Evolutionary conservation across 2,888 invertebrate genomes (phyloP).

Genomic region (Nebria brevicollis): DNA sequence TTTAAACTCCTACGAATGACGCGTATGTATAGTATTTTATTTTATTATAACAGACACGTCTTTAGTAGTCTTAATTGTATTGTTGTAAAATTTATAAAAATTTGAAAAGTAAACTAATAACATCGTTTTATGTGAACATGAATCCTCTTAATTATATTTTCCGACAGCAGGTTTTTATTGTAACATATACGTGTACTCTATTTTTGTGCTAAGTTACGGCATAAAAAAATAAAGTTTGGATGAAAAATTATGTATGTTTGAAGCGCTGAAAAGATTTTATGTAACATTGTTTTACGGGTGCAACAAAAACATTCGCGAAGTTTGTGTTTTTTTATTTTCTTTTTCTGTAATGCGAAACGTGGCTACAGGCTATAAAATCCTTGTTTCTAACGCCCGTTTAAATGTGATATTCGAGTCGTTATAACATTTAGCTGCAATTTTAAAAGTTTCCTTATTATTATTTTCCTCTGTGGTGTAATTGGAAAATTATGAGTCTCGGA

Average conservation of each 20-base stretch:
- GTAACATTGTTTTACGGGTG: slow-evolving; percentile 25
- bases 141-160: too few relatives aligned
- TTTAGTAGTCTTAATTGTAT: too few relatives aligned
- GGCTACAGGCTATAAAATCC: background rate
- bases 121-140: too few relatives aligned
- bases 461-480: background rate
- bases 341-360: background rate
- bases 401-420: background rate
- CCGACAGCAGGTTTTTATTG: too few relatives aligned
- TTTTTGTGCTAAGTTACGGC: too few relatives aligned
- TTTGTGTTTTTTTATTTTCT: background rate
- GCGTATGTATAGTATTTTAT: too few relatives aligned
- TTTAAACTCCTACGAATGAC: too few relatives aligned
- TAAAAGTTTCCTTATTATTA: background rate
- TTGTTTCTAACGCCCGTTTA: background rate
- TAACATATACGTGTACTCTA: too few relatives aligned
- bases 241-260: background rate
- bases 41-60: too few relatives aligned
- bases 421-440: background rate
- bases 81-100: too few relatives aligned
- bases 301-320: background rate
- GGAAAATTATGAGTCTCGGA: background rate
- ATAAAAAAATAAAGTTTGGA: too few relatives aligned
- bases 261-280: slow-evolving; percentile 13
- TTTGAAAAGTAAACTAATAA: too few relatives aligned